Conservation (phyloP, 30 jellyfish, hydroid and myxozoan genomes). For the Aurelia aurita complex sp. Pacific region DNA sequence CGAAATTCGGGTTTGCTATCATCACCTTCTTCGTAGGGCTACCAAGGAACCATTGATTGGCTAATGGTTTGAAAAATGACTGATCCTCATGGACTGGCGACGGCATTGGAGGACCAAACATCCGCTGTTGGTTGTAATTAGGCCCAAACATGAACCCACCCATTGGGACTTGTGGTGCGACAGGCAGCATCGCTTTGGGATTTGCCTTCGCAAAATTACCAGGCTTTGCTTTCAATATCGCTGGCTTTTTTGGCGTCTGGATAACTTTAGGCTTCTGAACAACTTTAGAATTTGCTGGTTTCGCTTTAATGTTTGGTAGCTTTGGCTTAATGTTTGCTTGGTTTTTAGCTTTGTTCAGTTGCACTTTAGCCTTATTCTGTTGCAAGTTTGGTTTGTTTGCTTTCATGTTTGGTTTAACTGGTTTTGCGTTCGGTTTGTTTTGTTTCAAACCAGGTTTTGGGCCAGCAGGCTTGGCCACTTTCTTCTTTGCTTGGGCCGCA, state of each 20-base stretch:
- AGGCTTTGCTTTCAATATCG: too few species aligned
- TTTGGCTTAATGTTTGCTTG: neutral
- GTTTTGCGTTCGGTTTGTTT: neutral
- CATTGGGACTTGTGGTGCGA: too few species aligned
- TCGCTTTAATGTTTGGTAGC: neutral
- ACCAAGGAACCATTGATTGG: conserved; percentile 16
- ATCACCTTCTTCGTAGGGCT: conserved; percentile 22
- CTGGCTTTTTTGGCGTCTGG: too few species aligned
- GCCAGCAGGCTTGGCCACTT: neutral
- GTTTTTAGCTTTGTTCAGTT: neutral
- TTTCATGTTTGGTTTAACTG: neutral
- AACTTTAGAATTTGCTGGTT: too few species aligned
- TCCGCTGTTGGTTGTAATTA: too few species aligned
- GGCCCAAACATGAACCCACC: too few species aligned
- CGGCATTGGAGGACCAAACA: neutral
- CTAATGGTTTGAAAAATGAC: neutral
- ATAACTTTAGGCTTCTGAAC: too few species aligned
- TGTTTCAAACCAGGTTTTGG: conserved; percentile 6
- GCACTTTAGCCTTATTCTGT: neutral
- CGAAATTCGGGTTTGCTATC: conserved; percentile 2
- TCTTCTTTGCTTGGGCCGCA: conserved; percentile 30
- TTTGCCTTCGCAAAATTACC: too few species aligned
- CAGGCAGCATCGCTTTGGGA: too few species aligned
- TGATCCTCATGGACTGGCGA: conserved; percentile 31
- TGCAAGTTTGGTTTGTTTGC: neutral